Percentiles rank a stretch among this genome's conserved stretches.
Conservation (phyloP, 2,113 vertebrate genomes). For the Romanogobio albipinnatus region DNA sequence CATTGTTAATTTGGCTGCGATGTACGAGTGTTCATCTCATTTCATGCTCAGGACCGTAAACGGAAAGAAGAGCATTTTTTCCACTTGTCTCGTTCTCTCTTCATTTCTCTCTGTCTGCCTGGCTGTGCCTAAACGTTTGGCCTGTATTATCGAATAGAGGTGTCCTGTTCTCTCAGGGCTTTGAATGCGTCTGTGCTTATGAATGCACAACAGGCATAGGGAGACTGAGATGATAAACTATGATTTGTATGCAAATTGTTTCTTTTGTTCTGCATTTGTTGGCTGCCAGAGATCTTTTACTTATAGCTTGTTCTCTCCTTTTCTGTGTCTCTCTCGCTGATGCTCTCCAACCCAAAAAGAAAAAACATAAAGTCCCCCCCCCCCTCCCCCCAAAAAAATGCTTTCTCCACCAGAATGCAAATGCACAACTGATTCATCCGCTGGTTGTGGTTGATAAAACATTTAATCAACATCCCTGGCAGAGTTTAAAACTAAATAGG, state of each 20-base stretch:
- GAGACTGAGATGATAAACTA: constrained; percentile 76
- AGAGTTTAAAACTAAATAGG: constrained; percentile 41
- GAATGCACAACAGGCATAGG: constrained; percentile 73
- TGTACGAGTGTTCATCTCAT: constrained; percentile 73
- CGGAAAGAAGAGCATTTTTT: constrained; percentile 53
- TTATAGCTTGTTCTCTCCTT: constrained; percentile 50
- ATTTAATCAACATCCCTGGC: constrained; percentile 44
- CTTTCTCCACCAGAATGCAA: constrained; percentile 54
- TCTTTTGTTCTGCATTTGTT: constrained; percentile 59
- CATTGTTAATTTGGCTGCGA: constrained; percentile 74
- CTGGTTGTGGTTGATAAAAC: constrained; percentile 39
- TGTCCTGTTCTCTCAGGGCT: constrained; percentile 8
- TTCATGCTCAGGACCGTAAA: constrained; percentile 79
- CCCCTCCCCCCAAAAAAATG: constrained; percentile 25
- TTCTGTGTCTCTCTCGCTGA: constrained; percentile 44
- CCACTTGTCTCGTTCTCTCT: not conserved
- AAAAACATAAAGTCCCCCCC: no score
- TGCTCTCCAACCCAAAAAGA: not conserved
- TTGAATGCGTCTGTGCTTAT: constrained; percentile 72
- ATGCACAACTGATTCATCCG: constrained; percentile 45
- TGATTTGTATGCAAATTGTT: constrained; percentile 83
- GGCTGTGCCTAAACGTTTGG: constrained; percentile 49
- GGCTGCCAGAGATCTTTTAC: constrained; percentile 62
- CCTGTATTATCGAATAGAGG: constrained; percentile 68
- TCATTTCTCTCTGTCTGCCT: constrained; percentile 24